phyloP scores from a whole-genome alignment of 2,888 invertebrate species.

The Ophioninae sp. region DNA sequence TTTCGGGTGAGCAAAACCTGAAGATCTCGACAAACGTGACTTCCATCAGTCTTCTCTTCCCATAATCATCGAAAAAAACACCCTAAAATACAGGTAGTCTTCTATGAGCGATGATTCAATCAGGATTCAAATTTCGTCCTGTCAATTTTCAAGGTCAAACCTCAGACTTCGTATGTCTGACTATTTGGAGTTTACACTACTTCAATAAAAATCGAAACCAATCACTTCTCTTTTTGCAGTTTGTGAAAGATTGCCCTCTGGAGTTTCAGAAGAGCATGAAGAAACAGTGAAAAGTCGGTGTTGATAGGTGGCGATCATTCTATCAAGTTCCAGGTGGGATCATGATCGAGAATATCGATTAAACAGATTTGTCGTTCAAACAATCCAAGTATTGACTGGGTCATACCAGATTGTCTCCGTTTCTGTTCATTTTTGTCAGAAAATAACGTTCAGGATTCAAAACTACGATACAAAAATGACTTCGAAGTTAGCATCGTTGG shows the following conservation, averaged over 20 bases:
- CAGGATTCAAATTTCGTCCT: constrained; percentile 30
- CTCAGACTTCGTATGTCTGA: constrained; percentile 27
- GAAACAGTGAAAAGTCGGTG: background rate
- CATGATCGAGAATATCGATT: too few species aligned
- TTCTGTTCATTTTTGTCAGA: too few species aligned
- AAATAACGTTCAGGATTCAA: too few species aligned
- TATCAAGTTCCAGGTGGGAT: too few species aligned
- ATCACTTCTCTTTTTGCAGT: background rate
- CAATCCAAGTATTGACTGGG: too few species aligned
- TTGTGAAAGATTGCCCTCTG: background rate
- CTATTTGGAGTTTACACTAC: constrained; percentile 41
- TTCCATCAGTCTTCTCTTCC: constrained; percentile 25
- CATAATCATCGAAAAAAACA: constrained; percentile 13
- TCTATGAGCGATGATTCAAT: constrained; percentile 39
- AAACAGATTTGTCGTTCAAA: too few species aligned
- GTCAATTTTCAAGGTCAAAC: too few species aligned
- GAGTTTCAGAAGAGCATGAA: background rate
- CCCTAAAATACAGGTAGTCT: constrained; percentile 28
- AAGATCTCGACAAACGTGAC: constrained; percentile 58
- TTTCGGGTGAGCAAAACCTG: constrained; percentile 30
- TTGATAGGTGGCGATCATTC: too few species aligned
- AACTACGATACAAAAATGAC: too few species aligned
- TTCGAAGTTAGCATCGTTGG: background rate
- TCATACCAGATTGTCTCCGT: too few species aligned
- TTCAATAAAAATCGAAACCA: background rate